These are phyloP conservation scores for Leucopsar rothschildi DNA, from an alignment of 2,113 vertebrate genomes.

Conservation along the genomic window DNA sequence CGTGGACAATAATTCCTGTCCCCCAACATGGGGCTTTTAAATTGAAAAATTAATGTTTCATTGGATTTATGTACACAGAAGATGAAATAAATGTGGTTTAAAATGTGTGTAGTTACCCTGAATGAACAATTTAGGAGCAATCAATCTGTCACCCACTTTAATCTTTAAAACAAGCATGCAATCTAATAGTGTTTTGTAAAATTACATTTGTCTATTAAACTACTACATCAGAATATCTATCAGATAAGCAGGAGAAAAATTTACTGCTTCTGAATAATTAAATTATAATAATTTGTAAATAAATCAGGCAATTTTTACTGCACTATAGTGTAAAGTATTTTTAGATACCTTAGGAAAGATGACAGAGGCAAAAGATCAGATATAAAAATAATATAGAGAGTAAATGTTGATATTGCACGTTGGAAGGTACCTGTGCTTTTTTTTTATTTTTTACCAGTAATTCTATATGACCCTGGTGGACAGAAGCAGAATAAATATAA, in stretches of 20 bases:
- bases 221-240: neutral
- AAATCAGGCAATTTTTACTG: neutral
- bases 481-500: neutral
- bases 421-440: neutral
- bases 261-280: neutral
- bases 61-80: neutral
- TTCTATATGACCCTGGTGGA: neutral
- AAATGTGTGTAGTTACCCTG: neutral
- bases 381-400: neutral
- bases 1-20: neutral
- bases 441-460: neutral
- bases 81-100: constrained; percentile 7
- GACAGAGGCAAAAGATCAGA: neutral
- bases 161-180: constrained; percentile 20
- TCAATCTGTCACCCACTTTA: neutral
- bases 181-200: neutral
- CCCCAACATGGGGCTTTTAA: neutral
- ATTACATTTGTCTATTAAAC: constrained; percentile 23
- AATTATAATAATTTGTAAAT: neutral
- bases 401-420: neutral
- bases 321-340: neutral
- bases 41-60: constrained; percentile 14
- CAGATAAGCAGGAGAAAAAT: constrained; percentile 7
- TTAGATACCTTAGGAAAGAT: neutral
- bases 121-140: neutral